phyloP scores from a whole-genome alignment of 2,113 vertebrate genomes.

The Campylomormyrus tamandua region DNA sequence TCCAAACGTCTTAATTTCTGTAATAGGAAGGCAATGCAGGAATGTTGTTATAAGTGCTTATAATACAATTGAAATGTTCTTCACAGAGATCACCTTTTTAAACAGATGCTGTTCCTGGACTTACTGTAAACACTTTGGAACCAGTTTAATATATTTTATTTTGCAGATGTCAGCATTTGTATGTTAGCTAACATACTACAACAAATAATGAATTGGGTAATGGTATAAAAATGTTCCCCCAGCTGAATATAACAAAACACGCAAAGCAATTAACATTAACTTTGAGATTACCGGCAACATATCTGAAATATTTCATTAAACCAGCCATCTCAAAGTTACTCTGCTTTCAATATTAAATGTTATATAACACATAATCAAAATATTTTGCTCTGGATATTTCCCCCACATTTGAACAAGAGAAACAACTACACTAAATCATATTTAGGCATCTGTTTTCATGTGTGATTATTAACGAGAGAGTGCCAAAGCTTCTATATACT shows the following conservation, averaged over 20 bases:
- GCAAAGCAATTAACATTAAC: neutral
- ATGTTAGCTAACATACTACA: neutral
- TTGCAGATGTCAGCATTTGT: neutral
- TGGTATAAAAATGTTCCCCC: neutral
- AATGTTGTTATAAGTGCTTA: neutral
- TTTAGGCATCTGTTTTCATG: neutral
- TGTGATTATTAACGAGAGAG: neutral
- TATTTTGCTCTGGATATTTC: neutral
- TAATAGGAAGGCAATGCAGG: neutral
- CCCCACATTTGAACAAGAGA: neutral
- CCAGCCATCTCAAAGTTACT: neutral
- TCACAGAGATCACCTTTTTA: neutral
- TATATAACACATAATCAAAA: neutral
- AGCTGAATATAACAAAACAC: neutral
- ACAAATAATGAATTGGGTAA: neutral
- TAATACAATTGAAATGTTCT: neutral
- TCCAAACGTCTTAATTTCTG: neutral
- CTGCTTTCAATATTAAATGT: neutral
- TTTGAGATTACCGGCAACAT: neutral
- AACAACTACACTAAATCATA: neutral
- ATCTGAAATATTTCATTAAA: conserved; percentile 2
- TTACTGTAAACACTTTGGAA: conserved; percentile 6
- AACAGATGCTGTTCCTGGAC: neutral
- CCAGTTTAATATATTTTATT: neutral
- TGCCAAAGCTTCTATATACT: neutral